Base-by-base conservation (phyloP, 1,140 invertebrate species). In the Brachionus calyciflorus region DNA sequence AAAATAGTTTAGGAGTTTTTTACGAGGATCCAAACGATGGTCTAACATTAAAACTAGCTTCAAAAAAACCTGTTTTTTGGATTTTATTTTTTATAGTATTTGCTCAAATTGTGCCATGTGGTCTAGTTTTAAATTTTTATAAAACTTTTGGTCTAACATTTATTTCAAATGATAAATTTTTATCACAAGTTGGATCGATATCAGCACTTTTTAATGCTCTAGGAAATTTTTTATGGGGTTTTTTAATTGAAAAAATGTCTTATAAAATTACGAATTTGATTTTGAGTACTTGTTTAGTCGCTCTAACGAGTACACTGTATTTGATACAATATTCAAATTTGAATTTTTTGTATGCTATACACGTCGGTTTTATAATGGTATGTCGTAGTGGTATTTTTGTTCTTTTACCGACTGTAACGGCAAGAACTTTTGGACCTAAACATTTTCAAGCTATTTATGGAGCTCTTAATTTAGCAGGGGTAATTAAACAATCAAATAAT, bases 91-190 rank as follows among this genome's bases (percentile, higher is more conserved):
- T 76, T 19, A 26, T 26, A 79, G 75, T 78, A 51, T 73, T 48
- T 12, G n/a, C 24, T 17, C 49, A 68, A 17, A 26, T 53, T 44
- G 40, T 44, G 44, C 44, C 65, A 6, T 30, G 21, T 51, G 48
- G 65, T 7, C 19, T 70, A 24, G 65, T 70, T 9, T 9, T 70
- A 1, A 70, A 26, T 21, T 70, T 33, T 46, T 75, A 81, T 60
- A 70, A 83, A 82, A 81, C 85, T 2, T 87, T 82, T 80, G 86
- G 86, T 6, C 85, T 85, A 76, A 84, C 81, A 9, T 86, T 85
- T 78, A 86, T 87, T 51, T 78, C 69, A 2, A 82, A 87, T 78
- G 87, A 88, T 78, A 80, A 82, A 21, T 87, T 86, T 76, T 80
- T 87, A 63, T 83, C 86, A 3, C 76, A 82, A 17, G 84, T 87